Conservation (phyloP, 2,113 vertebrate species). For the Brachionichthys hirsutus region DNA sequence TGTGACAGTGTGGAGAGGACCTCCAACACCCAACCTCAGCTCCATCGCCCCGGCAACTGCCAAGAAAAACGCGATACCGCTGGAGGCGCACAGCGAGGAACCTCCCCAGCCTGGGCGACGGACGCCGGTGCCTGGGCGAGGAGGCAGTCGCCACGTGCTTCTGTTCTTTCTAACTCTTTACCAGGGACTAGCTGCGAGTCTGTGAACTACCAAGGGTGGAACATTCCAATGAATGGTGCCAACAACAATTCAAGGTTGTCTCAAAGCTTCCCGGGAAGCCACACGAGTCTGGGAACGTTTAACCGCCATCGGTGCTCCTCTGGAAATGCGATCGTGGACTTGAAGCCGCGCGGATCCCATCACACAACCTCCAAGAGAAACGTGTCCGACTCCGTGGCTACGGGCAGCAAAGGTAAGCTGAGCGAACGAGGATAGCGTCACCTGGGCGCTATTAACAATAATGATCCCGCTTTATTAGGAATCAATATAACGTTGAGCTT, state of each 20-base stretch:
- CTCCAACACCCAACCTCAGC: conserved; percentile 73
- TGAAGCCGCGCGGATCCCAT: conserved; percentile 42
- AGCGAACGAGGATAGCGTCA: neutral
- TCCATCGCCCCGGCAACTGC: neutral
- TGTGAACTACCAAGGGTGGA: conserved; percentile 48
- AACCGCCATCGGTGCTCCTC: conserved; percentile 61
- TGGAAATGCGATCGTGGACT: conserved; percentile 29
- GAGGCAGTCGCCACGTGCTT: conserved; percentile 23
- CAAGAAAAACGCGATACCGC: conserved; percentile 9
- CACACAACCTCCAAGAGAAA: conserved; percentile 81
- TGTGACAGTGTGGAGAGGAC: conserved; percentile 89
- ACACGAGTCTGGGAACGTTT: conserved; percentile 66
- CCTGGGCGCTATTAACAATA: neutral
- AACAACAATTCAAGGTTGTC: conserved; percentile 32
- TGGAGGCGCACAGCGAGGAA: conserved; percentile 12
- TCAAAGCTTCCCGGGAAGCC: conserved; percentile 47
- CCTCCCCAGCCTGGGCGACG: neutral
- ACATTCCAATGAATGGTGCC: conserved; percentile 39
- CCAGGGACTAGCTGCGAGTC: conserved; percentile 31
- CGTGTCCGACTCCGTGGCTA: conserved; percentile 75
- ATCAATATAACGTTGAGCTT: too few relatives aligned
- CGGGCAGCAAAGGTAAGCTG: conserved; percentile 79
- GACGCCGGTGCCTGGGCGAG: neutral
- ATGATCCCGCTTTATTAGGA: too few relatives aligned
- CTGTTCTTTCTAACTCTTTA: conserved; percentile 58